Conservation (phyloP, 2,797 vertebrate genomes). For the Lutra lutra region DNA sequence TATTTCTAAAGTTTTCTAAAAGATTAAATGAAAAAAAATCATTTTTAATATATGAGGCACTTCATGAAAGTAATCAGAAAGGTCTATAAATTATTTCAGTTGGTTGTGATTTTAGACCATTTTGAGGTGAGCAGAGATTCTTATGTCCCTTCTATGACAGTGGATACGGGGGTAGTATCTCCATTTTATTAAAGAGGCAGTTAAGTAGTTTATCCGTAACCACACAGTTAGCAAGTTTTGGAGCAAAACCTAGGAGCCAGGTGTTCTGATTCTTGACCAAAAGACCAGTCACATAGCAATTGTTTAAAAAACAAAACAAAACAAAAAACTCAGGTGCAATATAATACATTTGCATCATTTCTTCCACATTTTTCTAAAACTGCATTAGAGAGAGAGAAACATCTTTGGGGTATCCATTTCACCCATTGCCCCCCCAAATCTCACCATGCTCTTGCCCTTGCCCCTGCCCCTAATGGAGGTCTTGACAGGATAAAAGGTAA, state of each 20-base stretch:
- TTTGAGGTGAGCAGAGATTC: not conserved
- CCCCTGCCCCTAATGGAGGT: not conserved
- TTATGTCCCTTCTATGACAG: not conserved
- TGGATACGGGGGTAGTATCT: not conserved
- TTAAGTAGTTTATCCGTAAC: not conserved
- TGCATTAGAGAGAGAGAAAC: not conserved
- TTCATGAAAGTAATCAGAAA: slow-evolving; percentile 5
- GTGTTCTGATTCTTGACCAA: not conserved
- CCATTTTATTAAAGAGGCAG: not conserved
- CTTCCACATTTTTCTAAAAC: not conserved
- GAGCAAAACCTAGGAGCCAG: not conserved
- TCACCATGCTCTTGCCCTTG: not conserved
- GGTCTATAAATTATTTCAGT: not conserved
- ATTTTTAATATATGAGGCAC: not conserved
- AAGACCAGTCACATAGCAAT: not conserved
- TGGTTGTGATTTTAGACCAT: not conserved
- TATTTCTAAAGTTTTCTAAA: slow-evolving; percentile 25
- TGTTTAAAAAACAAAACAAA: not conserved
- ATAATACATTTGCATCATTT: rapidly evolving
- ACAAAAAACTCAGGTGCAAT: no score
- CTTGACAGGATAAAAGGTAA: not conserved
- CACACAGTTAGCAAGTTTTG: not conserved
- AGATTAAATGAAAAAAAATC: not conserved
- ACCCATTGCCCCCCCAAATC: not conserved
- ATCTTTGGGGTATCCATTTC: not conserved